A percentile compares a stretch with the other conserved stretches of the same genome.
phyloP scores from a whole-genome alignment of 2,888 invertebrate genomes.

The Melieria crassipennis region DNA sequence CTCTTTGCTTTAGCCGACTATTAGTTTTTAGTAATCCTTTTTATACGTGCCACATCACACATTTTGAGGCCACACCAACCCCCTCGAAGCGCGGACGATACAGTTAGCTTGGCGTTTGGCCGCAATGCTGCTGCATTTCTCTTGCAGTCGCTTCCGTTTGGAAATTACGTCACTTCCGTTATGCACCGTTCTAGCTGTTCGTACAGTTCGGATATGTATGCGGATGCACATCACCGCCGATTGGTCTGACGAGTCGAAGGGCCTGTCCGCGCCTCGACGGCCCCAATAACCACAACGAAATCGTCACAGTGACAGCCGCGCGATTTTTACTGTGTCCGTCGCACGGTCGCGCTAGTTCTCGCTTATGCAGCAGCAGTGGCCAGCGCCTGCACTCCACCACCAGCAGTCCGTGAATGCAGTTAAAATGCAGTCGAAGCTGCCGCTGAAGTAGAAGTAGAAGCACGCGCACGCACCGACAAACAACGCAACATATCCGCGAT shows the following conservation, averaged over 20 bases:
- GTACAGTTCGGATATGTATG: no score
- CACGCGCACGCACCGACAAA: slow-evolving; percentile 24
- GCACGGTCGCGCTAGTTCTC: slow-evolving; percentile 6
- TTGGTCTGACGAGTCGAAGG: no score
- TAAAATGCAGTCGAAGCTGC: slow-evolving; percentile 11
- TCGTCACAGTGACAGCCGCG: slow-evolving; percentile 11
- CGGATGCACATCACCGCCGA: neutral
- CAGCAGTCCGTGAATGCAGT: neutral
- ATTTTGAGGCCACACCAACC: no score
- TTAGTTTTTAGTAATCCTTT: no score
- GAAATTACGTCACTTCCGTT: slow-evolving; percentile 51
- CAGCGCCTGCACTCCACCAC: slow-evolving; percentile 16
- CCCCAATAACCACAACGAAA: neutral
- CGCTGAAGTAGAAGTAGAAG: slow-evolving; percentile 4
- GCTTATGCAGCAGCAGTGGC: slow-evolving; percentile 6
- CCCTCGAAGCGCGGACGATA: no score
- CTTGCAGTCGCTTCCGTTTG: slow-evolving; percentile 30
- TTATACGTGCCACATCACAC: no score
- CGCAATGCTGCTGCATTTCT: slow-evolving; percentile 1
- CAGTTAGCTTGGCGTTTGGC: no score
- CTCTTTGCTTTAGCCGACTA: no score
- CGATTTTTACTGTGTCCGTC: neutral
- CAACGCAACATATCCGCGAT: slow-evolving; percentile 61
- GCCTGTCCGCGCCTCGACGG: neutral
- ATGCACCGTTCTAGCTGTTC: slow-evolving; percentile 33